Evolutionary conservation across 2,113 vertebrate genomes (phyloP), one percentile per base, ranked within the genome.

Genomic region (Hucho hucho): DNA sequence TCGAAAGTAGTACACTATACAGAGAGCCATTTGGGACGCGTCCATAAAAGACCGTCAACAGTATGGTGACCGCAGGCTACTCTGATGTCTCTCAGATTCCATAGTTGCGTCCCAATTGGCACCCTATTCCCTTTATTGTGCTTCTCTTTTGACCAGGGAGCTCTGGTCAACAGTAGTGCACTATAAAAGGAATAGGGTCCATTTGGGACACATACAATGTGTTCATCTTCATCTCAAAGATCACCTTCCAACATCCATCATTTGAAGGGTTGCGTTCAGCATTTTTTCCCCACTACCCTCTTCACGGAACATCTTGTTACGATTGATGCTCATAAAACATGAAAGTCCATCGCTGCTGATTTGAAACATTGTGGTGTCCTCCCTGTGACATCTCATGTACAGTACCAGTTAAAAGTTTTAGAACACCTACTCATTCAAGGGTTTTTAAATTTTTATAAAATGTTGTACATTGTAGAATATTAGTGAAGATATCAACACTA

Each of bases 41-140:
- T 6, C 37, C 16, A 32, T 1, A 58, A 63, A 28, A 64, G 53
- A 77, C 13, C 43, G 69, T 64, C 47, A 68, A 65, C 24, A 56
- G 43, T 53, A 16, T 16, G 61, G 20, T 70, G 25, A 3, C 37
- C 32, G 37, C 12, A 3, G 6, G 24, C 70, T 49, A 61, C 66
- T 75, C 24, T 72, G 77, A 82, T 84, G 78, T 80, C 72, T 68
- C 53, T 37, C 25, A 61, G 25, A 49, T 75, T 26, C 16, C 28
- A 68, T 6, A 6, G 5, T 6, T 32, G 32, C 32, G 32, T 32
- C 32, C 32, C 32, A 37, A 37, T 1, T 37, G 32, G 32, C 32
- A 37, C 32, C 32, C 32, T 7, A 37, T 37, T 37, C 5, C 32
- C 32, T 37, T 37, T 37, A 37, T 37, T 37, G 32, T 37, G 32